Evolutionary conservation across 2,888 invertebrate species (phyloP).

Genomic region (Nomada fabriciana): DNA sequence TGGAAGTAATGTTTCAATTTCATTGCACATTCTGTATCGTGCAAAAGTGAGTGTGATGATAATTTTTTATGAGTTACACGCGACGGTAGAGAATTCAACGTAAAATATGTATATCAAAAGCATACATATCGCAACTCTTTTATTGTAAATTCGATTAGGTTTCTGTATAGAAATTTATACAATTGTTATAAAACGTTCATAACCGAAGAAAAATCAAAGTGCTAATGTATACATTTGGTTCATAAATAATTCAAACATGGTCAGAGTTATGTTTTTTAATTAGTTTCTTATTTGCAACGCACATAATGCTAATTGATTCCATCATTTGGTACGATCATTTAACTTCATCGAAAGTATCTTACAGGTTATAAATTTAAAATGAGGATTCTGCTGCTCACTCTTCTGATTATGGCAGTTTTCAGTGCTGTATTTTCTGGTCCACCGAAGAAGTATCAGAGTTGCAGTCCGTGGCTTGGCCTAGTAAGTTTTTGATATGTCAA

Average conservation of each 20-base stretch:
- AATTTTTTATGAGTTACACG: slow-evolving; percentile 29
- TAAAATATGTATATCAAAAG: slow-evolving; percentile 22
- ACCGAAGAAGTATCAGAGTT: neutral
- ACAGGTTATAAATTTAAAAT: neutral
- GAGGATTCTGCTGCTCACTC: slow-evolving; percentile 13
- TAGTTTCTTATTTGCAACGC: neutral
- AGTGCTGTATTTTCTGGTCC: neutral
- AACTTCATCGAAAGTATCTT: neutral
- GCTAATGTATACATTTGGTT: neutral
- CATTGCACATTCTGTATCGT: slow-evolving; percentile 18
- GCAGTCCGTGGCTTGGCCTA: slow-evolving; percentile 43
- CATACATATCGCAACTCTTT: neutral
- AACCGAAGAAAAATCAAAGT: neutral
- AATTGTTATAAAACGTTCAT: neutral
- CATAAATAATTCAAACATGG: neutral
- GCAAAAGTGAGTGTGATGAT: slow-evolving; percentile 20
- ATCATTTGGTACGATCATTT: neutral
- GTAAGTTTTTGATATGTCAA: slow-evolving; percentile 10
- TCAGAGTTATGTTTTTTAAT: neutral
- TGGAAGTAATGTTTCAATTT: slow-evolving; percentile 40
- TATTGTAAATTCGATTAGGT: neutral
- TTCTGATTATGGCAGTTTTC: slow-evolving; percentile 16
- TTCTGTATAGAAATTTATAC: neutral
- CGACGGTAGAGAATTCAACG: slow-evolving; percentile 8
- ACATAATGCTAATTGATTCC: neutral